These are phyloP conservation scores for Gymnothorax javanicus DNA, from an alignment of 2,797 vertebrate genomes.

Conservation along the genomic window DNA sequence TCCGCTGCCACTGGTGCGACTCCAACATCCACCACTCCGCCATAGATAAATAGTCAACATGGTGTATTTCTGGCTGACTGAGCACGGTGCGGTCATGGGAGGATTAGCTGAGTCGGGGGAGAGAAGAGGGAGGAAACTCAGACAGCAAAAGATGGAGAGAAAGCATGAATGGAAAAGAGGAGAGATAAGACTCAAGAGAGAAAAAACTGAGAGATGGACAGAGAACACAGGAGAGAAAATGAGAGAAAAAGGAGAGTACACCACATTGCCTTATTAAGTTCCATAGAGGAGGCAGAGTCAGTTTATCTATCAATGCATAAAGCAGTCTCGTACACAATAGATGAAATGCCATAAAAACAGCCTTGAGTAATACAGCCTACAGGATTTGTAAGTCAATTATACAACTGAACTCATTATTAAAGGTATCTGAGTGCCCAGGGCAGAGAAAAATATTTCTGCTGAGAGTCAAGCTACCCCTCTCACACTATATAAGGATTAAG, in stretches of 20 bases:
- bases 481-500: background rate
- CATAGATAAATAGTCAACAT: slow-evolving; percentile 25
- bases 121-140: slow-evolving; percentile 19
- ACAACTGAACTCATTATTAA: background rate
- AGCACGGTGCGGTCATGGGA: slow-evolving; percentile 17
- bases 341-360: slow-evolving; percentile 10
- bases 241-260: background rate
- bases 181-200: slow-evolving; percentile 35
- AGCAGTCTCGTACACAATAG: background rate
- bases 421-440: background rate
- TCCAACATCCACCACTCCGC: background rate
- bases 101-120: background rate
- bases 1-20: background rate
- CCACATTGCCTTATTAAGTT: background rate
- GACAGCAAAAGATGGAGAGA: background rate
- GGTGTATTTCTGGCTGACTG: background rate
- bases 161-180: background rate
- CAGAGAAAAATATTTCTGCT: background rate
- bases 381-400: slow-evolving; percentile 2
- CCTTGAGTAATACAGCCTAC: background rate
- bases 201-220: background rate
- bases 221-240: background rate
- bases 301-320: background rate
- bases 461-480: background rate
- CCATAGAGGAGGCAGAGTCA: background rate